Conservation (phyloP, 2,113 vertebrate species). For the Paradoxurus hermaphroditus region DNA sequence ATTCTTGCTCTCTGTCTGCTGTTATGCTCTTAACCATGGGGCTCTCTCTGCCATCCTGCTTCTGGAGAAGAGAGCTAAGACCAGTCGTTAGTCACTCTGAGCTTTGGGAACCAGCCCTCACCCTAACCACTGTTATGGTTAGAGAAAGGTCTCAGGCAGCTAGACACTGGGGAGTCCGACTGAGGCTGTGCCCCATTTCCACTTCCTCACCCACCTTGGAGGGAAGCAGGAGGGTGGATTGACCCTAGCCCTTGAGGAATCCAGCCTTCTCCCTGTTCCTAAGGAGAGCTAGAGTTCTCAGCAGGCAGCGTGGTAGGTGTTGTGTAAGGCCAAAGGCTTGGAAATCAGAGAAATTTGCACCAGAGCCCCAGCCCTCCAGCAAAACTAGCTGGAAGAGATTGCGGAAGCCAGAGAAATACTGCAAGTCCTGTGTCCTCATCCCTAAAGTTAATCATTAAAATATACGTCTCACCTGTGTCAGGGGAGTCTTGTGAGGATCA, state of each 20-base stretch:
- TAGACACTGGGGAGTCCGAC: too few species aligned
- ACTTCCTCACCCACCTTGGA: neutral
- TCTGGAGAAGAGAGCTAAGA: neutral
- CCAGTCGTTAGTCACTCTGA: neutral
- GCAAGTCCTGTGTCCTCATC: neutral
- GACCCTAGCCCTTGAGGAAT: neutral
- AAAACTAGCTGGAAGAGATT: neutral
- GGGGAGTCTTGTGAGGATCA: neutral
- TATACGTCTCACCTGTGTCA: neutral
- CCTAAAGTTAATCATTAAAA: neutral
- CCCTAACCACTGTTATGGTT: neutral
- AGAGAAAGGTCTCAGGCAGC: neutral
- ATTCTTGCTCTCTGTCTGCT: neutral
- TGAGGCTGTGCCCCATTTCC: neutral
- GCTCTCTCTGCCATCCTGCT: neutral
- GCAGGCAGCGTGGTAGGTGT: neutral
- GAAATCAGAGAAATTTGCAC: neutral
- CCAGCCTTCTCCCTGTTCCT: neutral
- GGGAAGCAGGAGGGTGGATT: neutral
- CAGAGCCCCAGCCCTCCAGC: neutral
- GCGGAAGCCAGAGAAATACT: neutral
- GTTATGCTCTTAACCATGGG: neutral
- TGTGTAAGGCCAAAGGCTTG: neutral
- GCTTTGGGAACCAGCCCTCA: neutral
- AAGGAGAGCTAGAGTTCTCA: neutral